Percentiles rank a stretch among this genome's conserved stretches.
These are phyloP conservation scores for Nymphicus hollandicus DNA, from an alignment of 2,113 vertebrate genomes.

Conservation along the genomic window DNA sequence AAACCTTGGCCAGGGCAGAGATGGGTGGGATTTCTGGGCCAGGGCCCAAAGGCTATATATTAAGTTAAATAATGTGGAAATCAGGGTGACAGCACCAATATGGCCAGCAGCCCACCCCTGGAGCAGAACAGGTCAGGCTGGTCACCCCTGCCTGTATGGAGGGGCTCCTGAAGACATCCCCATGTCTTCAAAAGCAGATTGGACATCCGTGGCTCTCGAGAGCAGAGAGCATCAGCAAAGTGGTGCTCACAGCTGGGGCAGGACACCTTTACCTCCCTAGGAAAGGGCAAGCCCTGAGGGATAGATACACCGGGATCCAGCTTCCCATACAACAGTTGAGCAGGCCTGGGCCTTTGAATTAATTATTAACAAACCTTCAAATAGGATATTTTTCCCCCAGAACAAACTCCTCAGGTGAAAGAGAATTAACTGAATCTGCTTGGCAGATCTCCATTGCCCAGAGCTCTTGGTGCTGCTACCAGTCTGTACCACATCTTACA, in stretches of 20 bases:
- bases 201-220: background rate
- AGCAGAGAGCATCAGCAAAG: background rate
- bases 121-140: background rate
- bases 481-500: background rate
- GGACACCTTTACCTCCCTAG: background rate
- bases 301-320: background rate
- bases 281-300: background rate
- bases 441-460: background rate
- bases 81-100: background rate
- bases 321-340: background rate
- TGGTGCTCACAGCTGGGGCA: background rate
- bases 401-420: background rate
- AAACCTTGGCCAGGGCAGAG: background rate
- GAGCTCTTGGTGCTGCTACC: background rate
- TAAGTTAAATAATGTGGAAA: background rate
- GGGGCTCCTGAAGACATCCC: background rate
- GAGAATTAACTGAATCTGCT: background rate
- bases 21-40: background rate
- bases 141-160: background rate
- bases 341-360: background rate
- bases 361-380: background rate
- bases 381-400: rapidly evolving
- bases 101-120: background rate
- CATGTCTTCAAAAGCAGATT: background rate
- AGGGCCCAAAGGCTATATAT: background rate